These are phyloP conservation scores for Rhyacophila evoluta DNA, from an alignment of 2,888 invertebrate genomes.

Conservation along the genomic window DNA sequence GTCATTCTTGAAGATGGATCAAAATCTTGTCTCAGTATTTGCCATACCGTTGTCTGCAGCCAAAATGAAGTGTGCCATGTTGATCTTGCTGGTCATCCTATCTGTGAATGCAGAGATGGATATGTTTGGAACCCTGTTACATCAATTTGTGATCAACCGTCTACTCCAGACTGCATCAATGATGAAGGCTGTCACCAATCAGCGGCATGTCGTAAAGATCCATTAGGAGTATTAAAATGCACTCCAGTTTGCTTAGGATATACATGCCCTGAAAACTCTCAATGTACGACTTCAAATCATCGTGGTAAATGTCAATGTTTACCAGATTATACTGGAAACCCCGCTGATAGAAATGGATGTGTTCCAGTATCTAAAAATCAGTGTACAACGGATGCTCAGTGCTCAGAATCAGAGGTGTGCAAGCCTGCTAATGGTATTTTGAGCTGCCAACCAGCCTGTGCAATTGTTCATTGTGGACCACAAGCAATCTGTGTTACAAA, in stretches of 20 bases:
- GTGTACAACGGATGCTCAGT: conserved; percentile 84
- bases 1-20: conserved; percentile 73
- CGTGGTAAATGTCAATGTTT: conserved; percentile 87
- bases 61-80: conserved; percentile 84
- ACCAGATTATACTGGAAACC: conserved; percentile 87
- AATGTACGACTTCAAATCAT: conserved; percentile 81
- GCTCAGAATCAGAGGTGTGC: conserved; percentile 86
- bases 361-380: conserved; percentile 77
- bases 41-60: conserved; percentile 84
- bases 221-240: conserved; percentile 87
- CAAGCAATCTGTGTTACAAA: conserved; percentile 90
- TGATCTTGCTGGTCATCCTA: conserved; percentile 75
- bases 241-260: conserved; percentile 81
- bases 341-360: conserved; percentile 91
- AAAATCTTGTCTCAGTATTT: conserved; percentile 81
- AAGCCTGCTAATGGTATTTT: conserved; percentile 72
- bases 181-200: conserved; percentile 78
- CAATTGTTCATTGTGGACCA: conserved; percentile 82
- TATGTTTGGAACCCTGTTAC: conserved; percentile 87
- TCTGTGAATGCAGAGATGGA: conserved; percentile 83
- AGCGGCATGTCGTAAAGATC: conserved; percentile 85
- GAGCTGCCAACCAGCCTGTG: conserved; percentile 84
- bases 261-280: conserved; percentile 86
- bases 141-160: conserved; percentile 87
- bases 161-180: conserved; percentile 82